phyloP scores from a whole-genome alignment of 2,113 vertebrate species.

The Madoqua kirkii region DNA sequence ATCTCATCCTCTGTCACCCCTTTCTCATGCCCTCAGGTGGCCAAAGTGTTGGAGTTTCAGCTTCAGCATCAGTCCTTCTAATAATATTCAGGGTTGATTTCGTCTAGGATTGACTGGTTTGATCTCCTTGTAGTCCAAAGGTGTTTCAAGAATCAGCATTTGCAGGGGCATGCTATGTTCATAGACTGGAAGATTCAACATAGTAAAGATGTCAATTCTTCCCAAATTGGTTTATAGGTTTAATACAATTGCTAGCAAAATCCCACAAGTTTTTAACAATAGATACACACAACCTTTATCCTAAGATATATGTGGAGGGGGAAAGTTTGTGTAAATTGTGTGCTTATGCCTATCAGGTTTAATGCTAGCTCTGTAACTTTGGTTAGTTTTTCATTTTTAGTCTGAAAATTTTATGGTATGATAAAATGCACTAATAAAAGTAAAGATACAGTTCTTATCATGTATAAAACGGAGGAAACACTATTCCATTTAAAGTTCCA shows the following conservation, averaged over 20 bases:
- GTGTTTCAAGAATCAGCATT: not conserved
- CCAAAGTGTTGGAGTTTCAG: not conserved
- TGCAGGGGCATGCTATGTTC: not conserved
- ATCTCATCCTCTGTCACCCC: not conserved
- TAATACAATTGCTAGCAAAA: not conserved
- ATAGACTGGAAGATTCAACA: not conserved
- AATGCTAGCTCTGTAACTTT: constrained; percentile 10
- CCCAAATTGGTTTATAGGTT: not conserved
- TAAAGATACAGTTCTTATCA: constrained; percentile 1
- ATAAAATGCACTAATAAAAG: not conserved
- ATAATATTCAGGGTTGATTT: not conserved
- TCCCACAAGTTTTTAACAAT: not conserved
- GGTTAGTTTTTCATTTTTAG: constrained; percentile 2
- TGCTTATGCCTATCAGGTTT: not conserved
- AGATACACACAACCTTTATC: not conserved
- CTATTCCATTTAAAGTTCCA: not conserved
- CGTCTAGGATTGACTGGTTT: not conserved
- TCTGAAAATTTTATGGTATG: not conserved
- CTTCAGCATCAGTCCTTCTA: not conserved
- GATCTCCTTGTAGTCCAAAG: not conserved
- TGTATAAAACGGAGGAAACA: not conserved
- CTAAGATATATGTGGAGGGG: not conserved
- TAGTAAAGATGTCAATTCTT: not conserved
- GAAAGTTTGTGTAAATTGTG: not conserved
- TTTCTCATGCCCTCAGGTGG: not conserved